A percentile compares a stretch with the other conserved stretches of the same genome.
phyloP scores from a whole-genome alignment of 1,140 invertebrate species.

The Rhynchophorus ferrugineus region DNA sequence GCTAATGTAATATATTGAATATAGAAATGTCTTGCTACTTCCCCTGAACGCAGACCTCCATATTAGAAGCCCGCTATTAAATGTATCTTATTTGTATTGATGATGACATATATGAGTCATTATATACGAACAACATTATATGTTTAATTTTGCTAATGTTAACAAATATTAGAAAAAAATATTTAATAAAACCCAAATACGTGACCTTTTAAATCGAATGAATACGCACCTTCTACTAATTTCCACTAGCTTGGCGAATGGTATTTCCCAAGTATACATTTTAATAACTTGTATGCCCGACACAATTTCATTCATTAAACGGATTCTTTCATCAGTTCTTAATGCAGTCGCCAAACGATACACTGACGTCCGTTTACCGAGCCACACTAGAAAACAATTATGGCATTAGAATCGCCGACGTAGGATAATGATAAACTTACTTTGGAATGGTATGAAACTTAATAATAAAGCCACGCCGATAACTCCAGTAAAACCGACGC shows the following conservation, averaged over 20 bases:
- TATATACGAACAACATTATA: too few species aligned
- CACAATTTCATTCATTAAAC: constrained; percentile 71
- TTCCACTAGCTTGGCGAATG: constrained; percentile 37
- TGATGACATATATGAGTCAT: too few species aligned
- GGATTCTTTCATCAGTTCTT: constrained; percentile 60
- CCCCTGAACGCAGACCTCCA: too few species aligned
- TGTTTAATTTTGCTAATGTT: too few species aligned
- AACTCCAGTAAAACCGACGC: constrained; percentile 64
- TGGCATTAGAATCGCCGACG: background rate
- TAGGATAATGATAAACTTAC: constrained; percentile 38
- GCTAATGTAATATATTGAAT: too few species aligned
- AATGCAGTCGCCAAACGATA: constrained; percentile 48
- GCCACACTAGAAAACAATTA: constrained; percentile 17
- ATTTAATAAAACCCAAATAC: too few species aligned
- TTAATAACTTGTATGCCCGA: constrained; percentile 71
- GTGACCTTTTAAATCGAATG: too few species aligned
- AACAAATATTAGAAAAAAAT: too few species aligned
- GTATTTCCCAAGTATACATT: constrained; percentile 85
- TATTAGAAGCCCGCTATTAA: too few species aligned
- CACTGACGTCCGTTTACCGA: constrained; percentile 46
- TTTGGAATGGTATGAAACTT: constrained; percentile 76
- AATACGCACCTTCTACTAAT: constrained; percentile 38
- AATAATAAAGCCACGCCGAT: constrained; percentile 73
- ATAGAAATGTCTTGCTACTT: too few species aligned
- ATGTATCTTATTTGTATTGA: too few species aligned